A percentile compares a stretch with the other conserved stretches of the same genome.
phyloP scores from a whole-genome alignment of 2,113 vertebrate species.

The Leiothrix lutea region DNA sequence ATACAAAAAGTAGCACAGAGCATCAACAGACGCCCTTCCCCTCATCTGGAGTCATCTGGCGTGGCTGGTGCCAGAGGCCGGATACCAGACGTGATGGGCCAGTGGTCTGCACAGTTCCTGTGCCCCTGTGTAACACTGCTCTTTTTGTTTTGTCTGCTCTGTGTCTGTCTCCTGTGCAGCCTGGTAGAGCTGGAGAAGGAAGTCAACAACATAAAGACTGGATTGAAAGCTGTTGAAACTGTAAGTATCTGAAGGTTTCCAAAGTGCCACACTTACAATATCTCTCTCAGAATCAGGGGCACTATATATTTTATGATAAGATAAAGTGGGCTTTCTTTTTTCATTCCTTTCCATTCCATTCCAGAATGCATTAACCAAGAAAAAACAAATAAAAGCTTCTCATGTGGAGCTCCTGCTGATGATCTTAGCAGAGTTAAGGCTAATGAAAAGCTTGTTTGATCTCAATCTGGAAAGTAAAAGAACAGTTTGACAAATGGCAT shows the following conservation, averaged over 20 bases:
- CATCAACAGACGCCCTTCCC: not conserved
- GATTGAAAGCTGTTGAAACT: conserved; percentile 89
- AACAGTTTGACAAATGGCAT: conserved; percentile 21
- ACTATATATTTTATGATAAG: conserved; percentile 38
- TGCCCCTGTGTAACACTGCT: conserved; percentile 48
- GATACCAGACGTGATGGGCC: conserved; percentile 36
- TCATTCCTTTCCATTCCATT: not conserved
- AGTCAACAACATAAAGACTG: conserved; percentile 86
- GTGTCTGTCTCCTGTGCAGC: conserved; percentile 67
- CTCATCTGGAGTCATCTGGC: not conserved
- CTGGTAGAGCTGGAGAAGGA: conserved; percentile 93
- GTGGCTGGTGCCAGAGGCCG: not conserved
- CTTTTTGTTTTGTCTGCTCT: conserved; percentile 52
- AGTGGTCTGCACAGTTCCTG: conserved; percentile 1
- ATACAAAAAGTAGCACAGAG: conserved; percentile 5
- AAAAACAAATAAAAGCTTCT: conserved; percentile 38
- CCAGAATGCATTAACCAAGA: conserved; percentile 19
- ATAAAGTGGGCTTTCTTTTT: conserved; percentile 43
- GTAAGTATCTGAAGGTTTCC: conserved; percentile 77
- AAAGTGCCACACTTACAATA: not conserved
- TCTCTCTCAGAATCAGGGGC: not conserved
- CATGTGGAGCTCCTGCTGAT: conserved; percentile 33
- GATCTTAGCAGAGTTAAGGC: conserved; percentile 47
- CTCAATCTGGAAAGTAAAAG: conserved; percentile 5
- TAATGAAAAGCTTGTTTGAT: conserved; percentile 50